Evolutionary conservation across 1,140 invertebrate genomes (phyloP).

Genomic region (Bicyclus anynana): DNA sequence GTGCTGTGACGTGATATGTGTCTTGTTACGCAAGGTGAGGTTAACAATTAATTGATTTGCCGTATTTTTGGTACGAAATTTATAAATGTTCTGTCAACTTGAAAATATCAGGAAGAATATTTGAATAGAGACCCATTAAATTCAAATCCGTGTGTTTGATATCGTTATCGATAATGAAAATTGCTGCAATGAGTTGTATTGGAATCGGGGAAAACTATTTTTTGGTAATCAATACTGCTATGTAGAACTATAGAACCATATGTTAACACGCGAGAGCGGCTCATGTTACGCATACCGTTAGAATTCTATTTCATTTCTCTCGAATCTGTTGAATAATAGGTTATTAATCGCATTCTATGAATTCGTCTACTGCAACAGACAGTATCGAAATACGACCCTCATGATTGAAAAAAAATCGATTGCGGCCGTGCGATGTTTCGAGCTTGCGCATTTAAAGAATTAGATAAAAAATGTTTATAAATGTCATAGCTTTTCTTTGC

Average conservation of each 20-base stretch:
- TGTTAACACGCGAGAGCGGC: constrained; percentile 66
- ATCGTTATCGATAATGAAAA: constrained; percentile 1
- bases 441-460: constrained; percentile 16
- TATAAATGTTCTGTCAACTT: not conserved
- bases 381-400: not conserved
- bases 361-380: not conserved
- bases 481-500: not conserved
- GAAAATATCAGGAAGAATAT: not conserved
- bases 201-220: constrained; percentile 5
- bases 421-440: not conserved
- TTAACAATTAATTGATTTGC: not conserved
- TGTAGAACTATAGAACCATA: constrained; percentile 48
- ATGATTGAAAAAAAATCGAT: constrained; percentile 15
- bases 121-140: not conserved
- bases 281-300: constrained; percentile 65
- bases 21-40: constrained; percentile 58
- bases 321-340: not conserved
- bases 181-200: not conserved
- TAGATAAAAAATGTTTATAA: constrained; percentile 8
- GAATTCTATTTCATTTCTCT: constrained; percentile 31
- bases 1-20: constrained; percentile 72
- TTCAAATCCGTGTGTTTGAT: not conserved
- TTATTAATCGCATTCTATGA: not conserved
- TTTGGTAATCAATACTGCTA: constrained; percentile 54
- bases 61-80: not conserved